phyloP scores from a whole-genome alignment of 2,888 invertebrate genomes.

The Netelia inedita region DNA sequence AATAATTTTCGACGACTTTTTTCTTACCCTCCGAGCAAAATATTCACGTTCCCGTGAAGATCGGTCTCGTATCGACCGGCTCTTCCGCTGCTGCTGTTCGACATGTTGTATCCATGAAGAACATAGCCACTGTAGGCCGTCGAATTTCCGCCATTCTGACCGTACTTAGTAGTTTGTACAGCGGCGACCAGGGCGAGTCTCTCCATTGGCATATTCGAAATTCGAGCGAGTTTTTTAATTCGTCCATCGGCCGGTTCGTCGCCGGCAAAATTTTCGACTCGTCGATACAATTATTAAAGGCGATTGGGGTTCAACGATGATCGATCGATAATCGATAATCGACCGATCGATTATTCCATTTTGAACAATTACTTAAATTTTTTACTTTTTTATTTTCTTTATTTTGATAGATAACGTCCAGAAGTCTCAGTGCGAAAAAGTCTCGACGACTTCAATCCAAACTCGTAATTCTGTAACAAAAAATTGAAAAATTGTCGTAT shows the following conservation, averaged over 20 bases:
- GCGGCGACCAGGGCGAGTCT: conserved; percentile 87
- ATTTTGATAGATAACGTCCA: no score
- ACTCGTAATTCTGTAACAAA: no score
- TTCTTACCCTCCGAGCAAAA: conserved; percentile 92
- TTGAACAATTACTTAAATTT: no score
- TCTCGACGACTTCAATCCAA: no score
- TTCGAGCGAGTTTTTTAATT: conserved; percentile 2
- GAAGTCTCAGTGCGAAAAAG: no score
- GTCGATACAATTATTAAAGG: no score
- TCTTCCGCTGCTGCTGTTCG: conserved; percentile 73
- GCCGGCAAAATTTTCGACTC: not conserved
- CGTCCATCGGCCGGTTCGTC: conserved; percentile 29
- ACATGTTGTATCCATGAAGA: conserved; percentile 74
- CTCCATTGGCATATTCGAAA: conserved; percentile 88
- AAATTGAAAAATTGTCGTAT: no score
- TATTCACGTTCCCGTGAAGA: conserved; percentile 89
- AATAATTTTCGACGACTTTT: conserved; percentile 6
- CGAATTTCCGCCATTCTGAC: conserved; percentile 61
- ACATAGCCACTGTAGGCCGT: conserved; percentile 54
- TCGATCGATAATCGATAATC: no score
- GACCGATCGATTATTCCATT: no score
- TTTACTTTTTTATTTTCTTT: no score
- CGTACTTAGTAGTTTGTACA: conserved; percentile 75
- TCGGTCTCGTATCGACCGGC: conserved; percentile 81
- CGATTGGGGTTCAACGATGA: no score